Evolutionary conservation across 2,113 vertebrate species (phyloP).

Genomic region (Phainopepla nitens): DNA sequence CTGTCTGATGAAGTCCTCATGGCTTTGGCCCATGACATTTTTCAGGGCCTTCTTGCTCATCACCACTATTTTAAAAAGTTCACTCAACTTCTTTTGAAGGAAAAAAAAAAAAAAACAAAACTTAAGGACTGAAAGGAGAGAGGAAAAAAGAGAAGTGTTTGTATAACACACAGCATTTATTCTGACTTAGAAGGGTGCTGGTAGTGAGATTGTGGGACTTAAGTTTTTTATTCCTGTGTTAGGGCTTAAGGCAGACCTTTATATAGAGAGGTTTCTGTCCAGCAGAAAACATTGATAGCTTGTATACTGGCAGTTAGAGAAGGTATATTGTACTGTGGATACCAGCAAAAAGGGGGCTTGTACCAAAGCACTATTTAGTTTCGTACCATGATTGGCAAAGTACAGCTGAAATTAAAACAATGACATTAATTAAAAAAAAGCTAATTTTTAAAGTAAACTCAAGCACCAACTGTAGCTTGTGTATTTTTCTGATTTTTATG

Average conservation of each 20-base stretch:
- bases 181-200: background rate
- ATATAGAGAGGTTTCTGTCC: background rate
- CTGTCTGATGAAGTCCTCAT: background rate
- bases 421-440: background rate
- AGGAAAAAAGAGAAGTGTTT: background rate
- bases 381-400: background rate
- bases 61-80: accelerated
- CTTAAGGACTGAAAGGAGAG: background rate
- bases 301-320: background rate
- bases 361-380: background rate
- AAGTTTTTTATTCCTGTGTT: background rate
- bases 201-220: background rate
- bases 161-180: background rate
- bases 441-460: background rate
- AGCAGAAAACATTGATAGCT: background rate
- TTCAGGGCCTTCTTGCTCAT: background rate
- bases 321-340: background rate
- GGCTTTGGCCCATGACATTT: background rate
- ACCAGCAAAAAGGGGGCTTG: background rate
- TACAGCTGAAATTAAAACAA: background rate
- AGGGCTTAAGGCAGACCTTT: background rate
- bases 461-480: background rate
- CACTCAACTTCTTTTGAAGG: background rate
- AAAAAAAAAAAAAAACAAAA: background rate
- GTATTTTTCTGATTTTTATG: background rate